Evolutionary conservation across 2,113 vertebrate species (phyloP).

Genomic region (Tupaia chinensis): DNA sequence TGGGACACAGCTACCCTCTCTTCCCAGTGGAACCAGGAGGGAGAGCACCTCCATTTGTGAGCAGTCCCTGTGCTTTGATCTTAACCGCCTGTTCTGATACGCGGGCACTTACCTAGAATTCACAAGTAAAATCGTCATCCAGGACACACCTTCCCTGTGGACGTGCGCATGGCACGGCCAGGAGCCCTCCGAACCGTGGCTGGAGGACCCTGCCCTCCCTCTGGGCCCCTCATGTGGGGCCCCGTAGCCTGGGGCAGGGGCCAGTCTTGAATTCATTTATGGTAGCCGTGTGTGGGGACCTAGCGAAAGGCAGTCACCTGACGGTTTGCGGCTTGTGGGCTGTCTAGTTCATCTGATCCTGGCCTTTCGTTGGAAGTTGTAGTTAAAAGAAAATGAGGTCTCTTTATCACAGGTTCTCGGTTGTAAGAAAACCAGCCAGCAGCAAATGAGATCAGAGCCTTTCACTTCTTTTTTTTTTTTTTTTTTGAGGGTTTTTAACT

Average conservation of each 20-base stretch:
- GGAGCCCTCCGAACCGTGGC: background rate
- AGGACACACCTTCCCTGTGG: background rate
- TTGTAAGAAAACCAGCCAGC: background rate
- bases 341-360: background rate
- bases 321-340: background rate
- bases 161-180: rapidly evolving
- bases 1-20: background rate
- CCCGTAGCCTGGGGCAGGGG: rapidly evolving
- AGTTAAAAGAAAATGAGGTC: background rate
- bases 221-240: background rate
- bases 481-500: too few relatives aligned
- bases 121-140: background rate
- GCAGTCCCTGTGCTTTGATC: background rate
- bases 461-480: background rate
- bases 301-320: background rate
- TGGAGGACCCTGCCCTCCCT: background rate
- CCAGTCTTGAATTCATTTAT: background rate
- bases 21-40: background rate
- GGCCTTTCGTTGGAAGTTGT: background rate
- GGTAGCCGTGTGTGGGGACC: background rate
- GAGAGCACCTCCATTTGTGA: background rate
- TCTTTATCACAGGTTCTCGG: background rate
- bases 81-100: background rate
- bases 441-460: background rate
- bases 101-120: background rate